These are phyloP conservation scores for Podocnemis expansa DNA, from an alignment of 2,113 vertebrate genomes.

Conservation along the genomic window DNA sequence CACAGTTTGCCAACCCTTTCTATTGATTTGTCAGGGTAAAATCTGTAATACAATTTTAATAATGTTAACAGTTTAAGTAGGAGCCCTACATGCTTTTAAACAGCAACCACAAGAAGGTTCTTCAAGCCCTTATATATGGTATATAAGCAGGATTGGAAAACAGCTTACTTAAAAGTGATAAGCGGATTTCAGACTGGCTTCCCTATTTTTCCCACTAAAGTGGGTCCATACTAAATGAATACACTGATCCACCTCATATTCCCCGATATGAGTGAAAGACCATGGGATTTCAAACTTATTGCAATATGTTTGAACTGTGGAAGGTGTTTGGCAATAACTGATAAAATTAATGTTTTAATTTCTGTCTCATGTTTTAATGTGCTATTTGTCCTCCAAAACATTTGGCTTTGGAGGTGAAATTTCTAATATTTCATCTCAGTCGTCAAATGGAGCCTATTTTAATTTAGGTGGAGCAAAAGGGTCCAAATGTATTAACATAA, in stretches of 20 bases:
- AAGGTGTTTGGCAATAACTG: neutral
- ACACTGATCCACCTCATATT: neutral
- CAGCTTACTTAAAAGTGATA: neutral
- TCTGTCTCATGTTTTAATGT: neutral
- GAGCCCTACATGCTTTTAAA: neutral
- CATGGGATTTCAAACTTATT: neutral
- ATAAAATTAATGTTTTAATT: neutral
- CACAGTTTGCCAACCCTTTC: neutral
- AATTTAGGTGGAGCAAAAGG: neutral
- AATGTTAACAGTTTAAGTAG: neutral
- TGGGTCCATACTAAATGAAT: neutral
- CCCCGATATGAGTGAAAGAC: neutral
- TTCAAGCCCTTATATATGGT: neutral
- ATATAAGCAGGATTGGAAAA: neutral
- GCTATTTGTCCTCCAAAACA: neutral
- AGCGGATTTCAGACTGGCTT: neutral
- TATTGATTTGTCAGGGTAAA: neutral
- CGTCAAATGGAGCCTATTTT: neutral
- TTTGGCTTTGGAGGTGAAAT: neutral
- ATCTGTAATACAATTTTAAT: neutral
- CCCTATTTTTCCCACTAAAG: neutral
- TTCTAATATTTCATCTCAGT: neutral
- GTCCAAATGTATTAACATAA: neutral
- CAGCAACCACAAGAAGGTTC: neutral
- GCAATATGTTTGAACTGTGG: neutral